phyloP scores from a whole-genome alignment of 2,888 invertebrate species.

The Galerucella calmariensis region DNA sequence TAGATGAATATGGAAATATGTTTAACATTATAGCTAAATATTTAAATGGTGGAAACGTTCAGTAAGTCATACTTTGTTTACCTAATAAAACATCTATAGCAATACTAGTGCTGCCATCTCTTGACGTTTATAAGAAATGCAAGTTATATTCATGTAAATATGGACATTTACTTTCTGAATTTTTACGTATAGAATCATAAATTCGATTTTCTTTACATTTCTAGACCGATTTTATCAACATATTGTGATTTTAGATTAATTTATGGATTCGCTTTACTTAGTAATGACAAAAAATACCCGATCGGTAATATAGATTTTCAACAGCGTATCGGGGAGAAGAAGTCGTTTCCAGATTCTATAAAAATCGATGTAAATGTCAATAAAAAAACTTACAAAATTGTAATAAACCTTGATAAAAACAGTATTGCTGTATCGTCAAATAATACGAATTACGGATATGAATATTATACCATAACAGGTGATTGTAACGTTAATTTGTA shows the following conservation, averaged over 20 bases:
- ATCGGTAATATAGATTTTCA: constrained; percentile 65
- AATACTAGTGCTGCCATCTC: too few relatives aligned
- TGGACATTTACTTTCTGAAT: too few relatives aligned
- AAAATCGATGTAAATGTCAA: constrained; percentile 61
- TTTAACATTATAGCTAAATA: constrained; percentile 69
- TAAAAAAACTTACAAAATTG: constrained; percentile 46
- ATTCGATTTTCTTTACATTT: too few relatives aligned
- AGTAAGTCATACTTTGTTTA: constrained; percentile 67
- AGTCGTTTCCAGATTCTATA: constrained; percentile 65
- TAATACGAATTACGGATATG: constrained; percentile 50
- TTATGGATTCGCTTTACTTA: constrained; percentile 68
- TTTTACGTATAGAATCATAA: too few relatives aligned
- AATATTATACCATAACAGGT: constrained; percentile 49
- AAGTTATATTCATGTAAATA: too few relatives aligned
- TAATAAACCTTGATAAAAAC: constrained; percentile 51
- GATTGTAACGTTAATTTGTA: constrained; percentile 59
- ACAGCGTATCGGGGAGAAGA: constrained; percentile 66
- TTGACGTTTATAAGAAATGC: too few relatives aligned
- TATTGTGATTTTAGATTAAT: constrained; percentile 64
- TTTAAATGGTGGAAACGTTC: constrained; percentile 67
- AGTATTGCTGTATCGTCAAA: constrained; percentile 32
- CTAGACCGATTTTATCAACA: too few relatives aligned
- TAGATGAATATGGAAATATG: constrained; percentile 69
- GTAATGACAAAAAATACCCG: constrained; percentile 62
- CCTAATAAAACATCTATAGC: too few relatives aligned